Conservation (phyloP, 2,888 invertebrate genomes). For the Diarsia brunnea region DNA sequence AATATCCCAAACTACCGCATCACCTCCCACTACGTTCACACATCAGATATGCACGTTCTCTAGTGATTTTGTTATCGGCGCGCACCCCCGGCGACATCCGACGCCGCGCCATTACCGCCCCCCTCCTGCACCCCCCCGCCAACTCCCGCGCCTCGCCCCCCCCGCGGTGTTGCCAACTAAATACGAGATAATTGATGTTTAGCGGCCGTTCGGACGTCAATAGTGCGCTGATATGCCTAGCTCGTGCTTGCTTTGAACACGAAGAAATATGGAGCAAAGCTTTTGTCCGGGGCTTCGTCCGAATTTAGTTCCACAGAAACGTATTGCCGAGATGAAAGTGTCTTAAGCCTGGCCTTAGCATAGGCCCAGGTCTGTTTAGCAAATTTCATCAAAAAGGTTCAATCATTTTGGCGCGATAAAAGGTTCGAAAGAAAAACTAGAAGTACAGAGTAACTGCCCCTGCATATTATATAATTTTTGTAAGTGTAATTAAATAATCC, state of each 20-base stretch:
- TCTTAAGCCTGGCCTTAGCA: neutral
- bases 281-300: neutral
- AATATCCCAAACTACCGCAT: constrained; percentile 61
- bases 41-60: constrained; percentile 79
- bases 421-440: neutral
- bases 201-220: constrained; percentile 62
- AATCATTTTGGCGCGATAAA: neutral
- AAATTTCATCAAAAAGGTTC: neutral
- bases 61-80: constrained; percentile 90
- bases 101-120: constrained; percentile 86
- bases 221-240: constrained; percentile 53
- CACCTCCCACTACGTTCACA: constrained; percentile 63
- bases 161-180: constrained; percentile 68
- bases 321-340: neutral
- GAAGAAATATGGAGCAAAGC: constrained; percentile 3
- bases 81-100: constrained; percentile 89
- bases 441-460: neutral
- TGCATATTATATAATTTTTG: neutral
- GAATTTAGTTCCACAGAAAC: neutral
- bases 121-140: constrained; percentile 74
- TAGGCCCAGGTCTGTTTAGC: neutral
- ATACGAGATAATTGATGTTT: constrained; percentile 69
- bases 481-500: neutral
- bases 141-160: constrained; percentile 64
- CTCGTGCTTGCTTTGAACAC: constrained; percentile 6